Percentiles rank a stretch among this genome's conserved stretches.
Conservation (phyloP, 2,113 vertebrate species). For the Caloenas nicobarica region DNA sequence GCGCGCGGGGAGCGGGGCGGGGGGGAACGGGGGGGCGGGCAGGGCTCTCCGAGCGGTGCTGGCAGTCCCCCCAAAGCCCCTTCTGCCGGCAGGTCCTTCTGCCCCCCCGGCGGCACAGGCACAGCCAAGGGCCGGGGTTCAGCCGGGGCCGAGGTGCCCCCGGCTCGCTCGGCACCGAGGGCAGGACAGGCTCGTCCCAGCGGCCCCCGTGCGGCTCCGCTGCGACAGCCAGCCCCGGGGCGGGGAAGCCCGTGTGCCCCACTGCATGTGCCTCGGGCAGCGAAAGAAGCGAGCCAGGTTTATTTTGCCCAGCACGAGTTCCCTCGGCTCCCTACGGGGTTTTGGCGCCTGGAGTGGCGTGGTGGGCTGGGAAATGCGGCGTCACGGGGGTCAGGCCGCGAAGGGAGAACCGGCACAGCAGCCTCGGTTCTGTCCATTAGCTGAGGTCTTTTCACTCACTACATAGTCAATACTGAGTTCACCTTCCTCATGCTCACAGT, state of each 20-base stretch:
- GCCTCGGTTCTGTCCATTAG: accelerated
- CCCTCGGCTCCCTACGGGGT: accelerated
- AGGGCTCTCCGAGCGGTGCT: neutral
- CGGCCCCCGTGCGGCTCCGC: too few relatives aligned
- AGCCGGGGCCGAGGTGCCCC: neutral
- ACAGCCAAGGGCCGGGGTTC: neutral
- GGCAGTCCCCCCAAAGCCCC: too few relatives aligned
- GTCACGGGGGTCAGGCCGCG: accelerated
- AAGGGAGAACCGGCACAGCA: accelerated
- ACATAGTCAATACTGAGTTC: accelerated
- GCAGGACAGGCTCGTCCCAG: accelerated
- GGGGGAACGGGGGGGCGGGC: neutral
- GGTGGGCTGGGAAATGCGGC: accelerated
- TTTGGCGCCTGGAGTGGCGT: accelerated
- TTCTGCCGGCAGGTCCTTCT: neutral
- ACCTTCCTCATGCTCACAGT: accelerated
- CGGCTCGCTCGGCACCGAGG: neutral
- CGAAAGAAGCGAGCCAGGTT: neutral
- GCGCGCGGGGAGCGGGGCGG: slow-evolving; percentile 24
- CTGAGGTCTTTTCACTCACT: neutral
- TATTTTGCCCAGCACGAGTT: accelerated
- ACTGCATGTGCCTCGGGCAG: accelerated
- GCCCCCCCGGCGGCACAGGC: too few relatives aligned
- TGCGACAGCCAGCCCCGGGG: neutral
- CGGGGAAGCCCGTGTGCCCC: neutral